Evolutionary conservation across 2,888 invertebrate genomes (phyloP).

Genomic region (Gibbula magus): DNA sequence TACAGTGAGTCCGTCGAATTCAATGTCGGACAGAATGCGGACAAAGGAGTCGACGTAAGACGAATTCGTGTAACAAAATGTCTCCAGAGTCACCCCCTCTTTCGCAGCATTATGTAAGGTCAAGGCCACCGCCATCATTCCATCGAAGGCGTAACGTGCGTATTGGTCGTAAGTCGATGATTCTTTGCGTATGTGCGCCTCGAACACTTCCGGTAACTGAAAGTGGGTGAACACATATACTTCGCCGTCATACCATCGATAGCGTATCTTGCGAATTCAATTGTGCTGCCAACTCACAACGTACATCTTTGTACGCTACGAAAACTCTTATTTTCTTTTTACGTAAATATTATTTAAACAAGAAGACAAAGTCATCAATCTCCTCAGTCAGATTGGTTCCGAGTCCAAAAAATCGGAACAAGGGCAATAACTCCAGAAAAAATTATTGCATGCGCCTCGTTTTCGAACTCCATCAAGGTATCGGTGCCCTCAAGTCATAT

Average conservation of each 20-base stretch:
- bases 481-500: too few species aligned
- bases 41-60: background rate
- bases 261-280: background rate
- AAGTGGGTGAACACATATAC: too few species aligned
- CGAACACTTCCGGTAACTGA: background rate
- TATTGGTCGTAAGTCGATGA: background rate
- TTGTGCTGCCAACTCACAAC: too few species aligned
- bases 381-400: too few species aligned
- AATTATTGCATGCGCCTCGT: too few species aligned
- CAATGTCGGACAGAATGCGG: background rate
- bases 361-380: too few species aligned
- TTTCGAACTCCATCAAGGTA: too few species aligned
- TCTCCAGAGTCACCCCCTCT: background rate
- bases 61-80: background rate
- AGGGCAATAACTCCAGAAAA: too few species aligned
- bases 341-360: too few species aligned
- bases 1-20: slow-evolving; percentile 12
- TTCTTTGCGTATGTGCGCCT: background rate
- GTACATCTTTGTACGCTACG: too few species aligned
- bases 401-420: too few species aligned
- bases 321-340: too few species aligned
- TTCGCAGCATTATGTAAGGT: background rate
- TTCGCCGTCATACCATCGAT: background rate
- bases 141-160: slow-evolving; percentile 9
- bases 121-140: background rate